Percentiles rank a stretch among this genome's conserved stretches.
Conservation (phyloP, 2,113 vertebrate genomes). For the Podiceps cristatus region DNA sequence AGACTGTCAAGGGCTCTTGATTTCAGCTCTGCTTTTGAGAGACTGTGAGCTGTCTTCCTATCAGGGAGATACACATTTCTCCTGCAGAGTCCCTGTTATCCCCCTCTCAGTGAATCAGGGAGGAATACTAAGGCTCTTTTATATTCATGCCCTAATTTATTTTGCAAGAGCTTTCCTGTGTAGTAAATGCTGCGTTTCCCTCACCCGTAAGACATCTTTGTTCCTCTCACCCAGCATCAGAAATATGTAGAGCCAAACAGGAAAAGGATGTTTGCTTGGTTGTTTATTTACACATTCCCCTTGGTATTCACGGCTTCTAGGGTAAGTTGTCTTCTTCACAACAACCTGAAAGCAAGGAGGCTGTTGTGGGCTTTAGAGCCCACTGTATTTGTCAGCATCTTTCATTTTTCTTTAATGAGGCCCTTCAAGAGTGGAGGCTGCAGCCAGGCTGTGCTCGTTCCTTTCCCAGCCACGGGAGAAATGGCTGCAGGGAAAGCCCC, state of each 20-base stretch:
- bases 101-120: not conserved
- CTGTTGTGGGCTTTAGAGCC: not conserved
- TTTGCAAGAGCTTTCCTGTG: not conserved
- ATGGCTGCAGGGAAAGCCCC: not conserved
- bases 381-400: not conserved
- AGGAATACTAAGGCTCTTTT: not conserved
- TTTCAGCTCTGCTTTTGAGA: not conserved
- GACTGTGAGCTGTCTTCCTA: not conserved
- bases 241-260: not conserved
- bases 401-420: not conserved
- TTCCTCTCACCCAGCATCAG: not conserved
- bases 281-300: not conserved
- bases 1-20: not conserved
- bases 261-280: not conserved
- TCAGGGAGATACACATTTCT: not conserved
- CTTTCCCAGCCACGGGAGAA: rapidly evolving
- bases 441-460: not conserved
- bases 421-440: not conserved
- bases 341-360: not conserved
- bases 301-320: not conserved
- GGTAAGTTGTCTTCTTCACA: not conserved
- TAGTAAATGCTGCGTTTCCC: not conserved
- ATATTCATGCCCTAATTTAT: not conserved
- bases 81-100: not conserved
- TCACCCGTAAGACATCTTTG: not conserved